Evolutionary conservation across 2,888 invertebrate genomes (phyloP).

Genomic region (Sussaba pulchella): DNA sequence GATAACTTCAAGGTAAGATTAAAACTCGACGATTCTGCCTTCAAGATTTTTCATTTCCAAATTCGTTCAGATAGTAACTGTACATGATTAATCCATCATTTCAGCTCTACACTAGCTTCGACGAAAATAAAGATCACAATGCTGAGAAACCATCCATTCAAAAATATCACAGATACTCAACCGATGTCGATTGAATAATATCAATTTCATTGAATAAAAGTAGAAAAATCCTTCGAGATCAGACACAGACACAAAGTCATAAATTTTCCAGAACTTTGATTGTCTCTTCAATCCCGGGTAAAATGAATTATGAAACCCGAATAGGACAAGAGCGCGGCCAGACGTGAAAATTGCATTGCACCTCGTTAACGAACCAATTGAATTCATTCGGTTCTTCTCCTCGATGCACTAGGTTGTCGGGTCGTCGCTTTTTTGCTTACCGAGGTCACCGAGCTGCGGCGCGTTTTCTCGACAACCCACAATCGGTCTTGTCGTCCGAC

Average conservation of each 20-base stretch:
- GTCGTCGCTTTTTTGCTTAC: background rate
- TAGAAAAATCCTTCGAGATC: background rate
- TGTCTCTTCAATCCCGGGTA: background rate
- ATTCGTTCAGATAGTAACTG: too few species aligned
- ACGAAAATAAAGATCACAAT: too few species aligned
- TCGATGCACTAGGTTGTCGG: background rate
- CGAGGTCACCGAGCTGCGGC: background rate
- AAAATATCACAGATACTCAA: too few species aligned
- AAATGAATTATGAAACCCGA: background rate
- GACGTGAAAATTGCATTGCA: slow-evolving; percentile 1
- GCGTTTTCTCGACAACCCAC: background rate
- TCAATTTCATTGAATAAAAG: too few species aligned
- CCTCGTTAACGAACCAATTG: slow-evolving; percentile 30
- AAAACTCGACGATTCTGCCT: too few species aligned
- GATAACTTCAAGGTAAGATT: slow-evolving; percentile 92
- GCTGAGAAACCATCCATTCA: too few species aligned
- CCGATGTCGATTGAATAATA: too few species aligned
- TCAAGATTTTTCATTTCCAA: too few species aligned
- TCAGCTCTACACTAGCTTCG: too few species aligned
- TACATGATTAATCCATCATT: too few species aligned
- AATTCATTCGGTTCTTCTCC: background rate
- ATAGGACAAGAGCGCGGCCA: background rate
- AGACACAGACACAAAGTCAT: background rate
- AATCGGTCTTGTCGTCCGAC: slow-evolving; percentile 2
- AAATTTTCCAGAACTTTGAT: background rate